A percentile compares a stretch with the other conserved stretches of the same genome.
These are phyloP conservation scores for Emys orbicularis DNA, from an alignment of 2,797 vertebrate genomes.

Conservation along the genomic window DNA sequence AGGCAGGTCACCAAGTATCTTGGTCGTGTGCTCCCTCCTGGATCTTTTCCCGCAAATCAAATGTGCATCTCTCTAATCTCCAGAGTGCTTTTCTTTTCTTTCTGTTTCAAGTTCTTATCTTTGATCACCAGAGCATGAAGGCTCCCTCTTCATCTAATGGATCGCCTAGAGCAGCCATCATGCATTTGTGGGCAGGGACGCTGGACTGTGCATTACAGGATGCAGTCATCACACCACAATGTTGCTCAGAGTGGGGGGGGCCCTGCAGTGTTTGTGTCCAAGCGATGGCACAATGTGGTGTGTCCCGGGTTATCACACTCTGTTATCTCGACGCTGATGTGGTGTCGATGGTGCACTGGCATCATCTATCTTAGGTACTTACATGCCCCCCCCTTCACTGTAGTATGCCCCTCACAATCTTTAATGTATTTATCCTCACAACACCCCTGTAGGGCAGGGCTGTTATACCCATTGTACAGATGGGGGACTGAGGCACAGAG, in stretches of 20 bases:
- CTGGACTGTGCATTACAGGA: neutral
- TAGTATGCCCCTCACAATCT: neutral
- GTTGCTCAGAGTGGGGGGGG: neutral
- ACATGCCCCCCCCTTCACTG: neutral
- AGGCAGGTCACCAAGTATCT: neutral
- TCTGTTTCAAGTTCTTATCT: neutral
- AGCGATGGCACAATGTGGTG: neutral
- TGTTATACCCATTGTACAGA: neutral
- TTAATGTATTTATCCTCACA: neutral
- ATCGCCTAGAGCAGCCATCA: neutral
- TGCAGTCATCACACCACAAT: neutral
- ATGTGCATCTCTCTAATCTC: neutral
- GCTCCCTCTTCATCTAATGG: neutral
- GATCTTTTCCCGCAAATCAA: neutral
- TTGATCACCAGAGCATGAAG: neutral
- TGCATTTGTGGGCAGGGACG: neutral
- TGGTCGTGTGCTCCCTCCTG: neutral
- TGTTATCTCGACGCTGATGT: neutral
- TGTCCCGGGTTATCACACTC: neutral
- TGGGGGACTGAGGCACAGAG: neutral
- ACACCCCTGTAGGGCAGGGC: neutral
- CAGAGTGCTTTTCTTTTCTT: neutral
- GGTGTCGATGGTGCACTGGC: neutral
- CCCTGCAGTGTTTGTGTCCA: neutral
- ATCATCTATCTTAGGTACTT: neutral